Base-by-base conservation (phyloP, 1,140 invertebrate species). In the Palaemon carinicauda region DNA sequence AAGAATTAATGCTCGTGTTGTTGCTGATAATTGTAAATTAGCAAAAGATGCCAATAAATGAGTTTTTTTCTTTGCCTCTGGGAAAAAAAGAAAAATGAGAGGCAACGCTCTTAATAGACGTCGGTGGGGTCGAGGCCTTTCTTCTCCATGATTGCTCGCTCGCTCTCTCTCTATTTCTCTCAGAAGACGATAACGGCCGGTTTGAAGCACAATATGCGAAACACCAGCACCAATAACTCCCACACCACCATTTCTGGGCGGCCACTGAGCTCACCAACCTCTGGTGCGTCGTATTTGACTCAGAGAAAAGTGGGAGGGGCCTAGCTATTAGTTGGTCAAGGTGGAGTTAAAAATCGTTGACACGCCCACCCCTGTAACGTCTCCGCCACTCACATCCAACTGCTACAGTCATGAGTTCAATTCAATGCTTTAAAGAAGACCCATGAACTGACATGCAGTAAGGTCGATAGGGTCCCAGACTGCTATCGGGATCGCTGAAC, bases 231-330 rank as follows among this genome's bases (percentile, higher is more conserved):
- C 83, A 74, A 71, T 54, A 80, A 41, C 54, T 86, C 83, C 83
- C 83, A 74, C 83, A 86, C 83, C 54, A 86, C 83, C 83, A 86
- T 86, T 81, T 71, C 83, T 86, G 83, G 83, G 75, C 75, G 83
- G 78, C 83, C 83, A 86, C 83, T 86, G 83, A 86, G 83, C 83
- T 41, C 54, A 79, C n/a, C 24, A 50, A 51, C 83, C 7, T 73
- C 27, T 54, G 19, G 29, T 78, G 50, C 60, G 27, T 52, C 65
- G 29, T 80, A 80, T 86, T 60, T 56, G 53, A 73, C 65, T 69
- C 41, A 12, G 71, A 15, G 50, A 15, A 9, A 24, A n/a, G 51
- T 29, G 50, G 50, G 51, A 29, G 33, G 75, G 75, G 33, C 75
- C 41, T 50, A 27, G 33, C n/a, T 51, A 50, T 54, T 21, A 33